A percentile compares a stretch with the other conserved stretches of the same genome.
Conservation (phyloP, 2,888 invertebrate species). For the Pollenia amentaria region DNA sequence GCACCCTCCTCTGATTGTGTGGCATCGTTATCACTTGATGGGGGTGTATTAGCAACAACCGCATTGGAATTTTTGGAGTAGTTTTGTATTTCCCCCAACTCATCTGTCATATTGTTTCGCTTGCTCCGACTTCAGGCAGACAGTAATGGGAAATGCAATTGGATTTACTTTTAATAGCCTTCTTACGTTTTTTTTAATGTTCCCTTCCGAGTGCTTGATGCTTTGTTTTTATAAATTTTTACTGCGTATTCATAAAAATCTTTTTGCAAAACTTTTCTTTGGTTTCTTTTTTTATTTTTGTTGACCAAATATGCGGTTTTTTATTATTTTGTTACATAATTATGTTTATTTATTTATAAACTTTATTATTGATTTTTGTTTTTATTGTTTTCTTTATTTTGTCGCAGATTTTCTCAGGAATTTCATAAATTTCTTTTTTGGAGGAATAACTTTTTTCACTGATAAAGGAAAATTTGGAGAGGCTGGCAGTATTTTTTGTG, state of each 20-base stretch:
- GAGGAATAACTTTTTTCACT: constrained; percentile 44
- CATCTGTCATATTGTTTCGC: constrained; percentile 58
- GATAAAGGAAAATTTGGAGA: constrained; percentile 61
- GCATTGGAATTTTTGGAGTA: constrained; percentile 1
- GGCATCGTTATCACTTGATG: neutral
- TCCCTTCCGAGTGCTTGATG: neutral
- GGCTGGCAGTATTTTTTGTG: constrained; percentile 6
- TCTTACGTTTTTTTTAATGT: neutral
- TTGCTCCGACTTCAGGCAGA: too few relatives aligned
- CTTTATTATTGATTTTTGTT: constrained; percentile 35
- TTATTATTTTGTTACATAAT: constrained; percentile 59
- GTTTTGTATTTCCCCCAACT: constrained; percentile 48
- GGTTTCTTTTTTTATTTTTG: neutral
- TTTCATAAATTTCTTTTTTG: constrained; percentile 47
- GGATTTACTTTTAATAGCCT: neutral
- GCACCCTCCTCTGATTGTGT: constrained; percentile 44
- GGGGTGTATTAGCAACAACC: neutral
- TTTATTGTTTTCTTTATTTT: constrained; percentile 43
- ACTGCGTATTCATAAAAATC: constrained; percentile 58
- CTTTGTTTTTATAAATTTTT: constrained; percentile 21
- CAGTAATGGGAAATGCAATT: constrained; percentile 11
- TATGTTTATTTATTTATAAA: constrained; percentile 34
- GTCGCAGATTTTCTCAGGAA: constrained; percentile 41
- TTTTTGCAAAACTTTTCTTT: constrained; percentile 11
- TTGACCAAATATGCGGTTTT: neutral